Evolutionary conservation across 2,113 vertebrate species (phyloP), one percentile per base, ranked within the genome.

Genomic region (Brachypodius melanocephalos): DNA sequence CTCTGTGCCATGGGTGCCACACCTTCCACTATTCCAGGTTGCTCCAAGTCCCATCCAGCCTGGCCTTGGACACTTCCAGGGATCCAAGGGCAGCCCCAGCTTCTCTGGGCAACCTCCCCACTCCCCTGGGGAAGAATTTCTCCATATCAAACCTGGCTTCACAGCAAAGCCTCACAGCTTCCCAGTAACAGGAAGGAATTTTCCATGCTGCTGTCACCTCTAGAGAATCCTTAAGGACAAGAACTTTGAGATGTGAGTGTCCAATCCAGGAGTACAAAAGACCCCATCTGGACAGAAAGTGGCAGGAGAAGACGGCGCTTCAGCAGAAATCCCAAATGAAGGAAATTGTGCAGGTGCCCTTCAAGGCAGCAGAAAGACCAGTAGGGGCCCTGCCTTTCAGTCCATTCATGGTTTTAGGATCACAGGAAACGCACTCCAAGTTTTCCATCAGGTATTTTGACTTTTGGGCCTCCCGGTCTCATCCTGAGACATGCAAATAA

Each of bases 11-110:
- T 8, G 58, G 31, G 3, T n/a, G n/a, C n/a, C n/a, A n/a, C 43
- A 58, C 2, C 15, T 80, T 0, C 36, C 51, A 51, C 26, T 5
- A 1, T 0, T 32, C 51, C 67, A 51, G 15, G 15, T 0, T 49
- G 36, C 2, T 88, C 49, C 57, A 72, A 57, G 9, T 12, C 11
- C 17, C 0, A 0, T 45, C 67, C 76, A 80, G 0, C 14, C 26
- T 29, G 28, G 43, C 22, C 36, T 45, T 32, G 51, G 51, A 24
- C 43, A 51, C 15, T 66, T 9, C 51, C 59, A 80, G 36, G 85
- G 59, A 51, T 80, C 26, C 62, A 67, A 2, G 45, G 22, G 12
- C 36, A 73, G 43, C 51, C 76, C 3, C 67, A 80, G 76, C 43
- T 80, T 19, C 58, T 43, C 51, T 32, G 36, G 51, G 29, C 1